A percentile compares a stretch with the other conserved stretches of the same genome.
Conservation (phyloP, 2,113 vertebrate species). For the Nothobranchius furzeri region DNA sequence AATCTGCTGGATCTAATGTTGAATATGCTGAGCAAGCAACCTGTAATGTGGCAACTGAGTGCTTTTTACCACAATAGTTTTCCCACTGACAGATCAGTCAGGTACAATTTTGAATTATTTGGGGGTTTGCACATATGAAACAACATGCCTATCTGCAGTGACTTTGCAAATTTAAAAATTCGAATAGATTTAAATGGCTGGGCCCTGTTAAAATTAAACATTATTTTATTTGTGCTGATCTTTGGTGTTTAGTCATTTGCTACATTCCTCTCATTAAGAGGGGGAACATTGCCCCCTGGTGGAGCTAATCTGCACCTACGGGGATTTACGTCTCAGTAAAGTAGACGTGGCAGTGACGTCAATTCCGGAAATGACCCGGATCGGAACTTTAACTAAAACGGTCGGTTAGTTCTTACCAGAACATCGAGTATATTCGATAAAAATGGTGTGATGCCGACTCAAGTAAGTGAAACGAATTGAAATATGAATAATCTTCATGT, state of each 20-base stretch:
- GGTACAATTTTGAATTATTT: not conserved
- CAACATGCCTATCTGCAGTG: not conserved
- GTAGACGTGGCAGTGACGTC: slow-evolving; percentile 83
- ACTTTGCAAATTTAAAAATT: too few species aligned
- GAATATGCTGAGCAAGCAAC: not conserved
- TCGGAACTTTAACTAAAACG: slow-evolving; percentile 72
- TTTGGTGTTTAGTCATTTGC: not conserved
- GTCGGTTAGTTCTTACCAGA: slow-evolving; percentile 45
- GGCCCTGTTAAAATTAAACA: too few species aligned
- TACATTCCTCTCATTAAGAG: not conserved
- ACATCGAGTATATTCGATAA: slow-evolving; percentile 34
- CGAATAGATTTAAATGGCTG: too few species aligned
- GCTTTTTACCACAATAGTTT: too few species aligned
- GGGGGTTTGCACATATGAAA: not conserved
- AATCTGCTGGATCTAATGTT: not conserved
- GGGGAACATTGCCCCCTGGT: slow-evolving; percentile 40
- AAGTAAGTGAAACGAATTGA: slow-evolving; percentile 34
- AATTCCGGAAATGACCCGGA: slow-evolving; percentile 76
- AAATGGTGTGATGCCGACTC: slow-evolving; percentile 35
- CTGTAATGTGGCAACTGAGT: not conserved
- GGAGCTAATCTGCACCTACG: not conserved
- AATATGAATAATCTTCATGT: accelerated
- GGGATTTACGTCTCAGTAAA: slow-evolving; percentile 17
- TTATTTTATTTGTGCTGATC: too few species aligned
- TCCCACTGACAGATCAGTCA: too few species aligned